A percentile compares a stretch with the other conserved stretches of the same genome.
Evolutionary conservation across 2,113 vertebrate genomes (phyloP).

Genomic region (Dromiciops gliroides): DNA sequence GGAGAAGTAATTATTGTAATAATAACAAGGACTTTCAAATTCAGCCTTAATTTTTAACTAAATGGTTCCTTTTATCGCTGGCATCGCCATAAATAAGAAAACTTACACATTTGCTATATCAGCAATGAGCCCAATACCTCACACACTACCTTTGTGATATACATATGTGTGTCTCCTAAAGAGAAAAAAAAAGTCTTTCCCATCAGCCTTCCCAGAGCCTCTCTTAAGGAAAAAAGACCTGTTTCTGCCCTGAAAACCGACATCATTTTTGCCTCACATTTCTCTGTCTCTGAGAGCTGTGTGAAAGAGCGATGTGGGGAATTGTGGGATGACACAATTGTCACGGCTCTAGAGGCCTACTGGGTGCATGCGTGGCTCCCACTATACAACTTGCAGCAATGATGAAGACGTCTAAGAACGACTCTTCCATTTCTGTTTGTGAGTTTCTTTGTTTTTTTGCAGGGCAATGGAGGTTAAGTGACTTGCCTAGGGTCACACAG

Average conservation of each 20-base stretch:
- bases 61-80: neutral
- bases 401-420: neutral
- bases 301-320: neutral
- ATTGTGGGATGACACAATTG: neutral
- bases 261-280: neutral
- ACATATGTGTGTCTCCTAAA: neutral
- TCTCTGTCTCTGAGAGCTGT: neutral
- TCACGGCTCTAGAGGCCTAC: neutral
- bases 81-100: neutral
- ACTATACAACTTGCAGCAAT: neutral
- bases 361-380: neutral
- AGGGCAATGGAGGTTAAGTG: no score
- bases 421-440: conserved; percentile 38
- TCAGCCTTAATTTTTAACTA: neutral
- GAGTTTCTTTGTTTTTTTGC: no score
- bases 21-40: neutral
- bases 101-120: neutral
- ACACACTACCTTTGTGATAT: neutral
- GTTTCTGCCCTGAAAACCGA: neutral
- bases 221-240: neutral
- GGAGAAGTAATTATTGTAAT: neutral
- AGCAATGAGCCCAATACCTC: neutral
- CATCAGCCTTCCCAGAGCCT: neutral
- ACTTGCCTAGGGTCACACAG: no score
- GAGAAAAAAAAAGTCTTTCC: neutral